Base-by-base conservation (phyloP, 1,140 invertebrate genomes). In the Aleiodes sp. region DNA sequence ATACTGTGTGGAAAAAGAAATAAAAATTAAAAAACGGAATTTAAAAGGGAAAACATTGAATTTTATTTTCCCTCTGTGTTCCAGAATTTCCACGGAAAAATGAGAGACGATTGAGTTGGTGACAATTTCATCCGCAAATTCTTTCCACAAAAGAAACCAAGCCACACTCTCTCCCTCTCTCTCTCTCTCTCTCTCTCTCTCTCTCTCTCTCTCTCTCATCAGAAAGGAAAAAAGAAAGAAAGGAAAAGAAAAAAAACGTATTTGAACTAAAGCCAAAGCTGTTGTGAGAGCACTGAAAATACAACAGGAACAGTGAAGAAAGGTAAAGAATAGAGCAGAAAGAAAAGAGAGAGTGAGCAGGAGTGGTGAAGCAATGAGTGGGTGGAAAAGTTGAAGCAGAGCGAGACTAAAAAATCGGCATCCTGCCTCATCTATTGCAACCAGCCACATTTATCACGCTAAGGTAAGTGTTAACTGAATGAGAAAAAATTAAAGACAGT, bases 391-490 rank as follows among this genome's bases (percentile, higher is more conserved):
- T 77, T 82, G 74, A 80, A 78, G 64, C 46, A 76, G 69, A 52
- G n/a, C 73, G 70, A 65, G 75, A 64, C 69, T 77, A 75, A 77
- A 81, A 76, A 68, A 78, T 73, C 75, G 63, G 70, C 77, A 79
- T 70, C 68, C 80, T 82, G 79, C 74, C 76, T 81, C 75, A 73
- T 78, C 75, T 73, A 68, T 75, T 77, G 75, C 78, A 72, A 76
- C 73, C 73, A 81, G 77, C 69, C 73, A 78, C 75, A 81, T 66
- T 75, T 80, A 71, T 82, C 73, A 75, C 75, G 75, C 78, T 82
- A 82, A 82, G 81, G 81, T 82, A 70, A 67, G 41, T 41, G n/a
- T n/a, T n/a, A n/a, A n/a, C n/a, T n/a, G n/a, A n/a, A n/a, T n/a
- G n/a, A n/a, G n/a, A n/a, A n/a, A n/a, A n/a, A n/a, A n/a, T n/a